These are phyloP conservation scores for Idaea dimidiata DNA, from an alignment of 2,888 invertebrate genomes.

Conservation along the genomic window DNA sequence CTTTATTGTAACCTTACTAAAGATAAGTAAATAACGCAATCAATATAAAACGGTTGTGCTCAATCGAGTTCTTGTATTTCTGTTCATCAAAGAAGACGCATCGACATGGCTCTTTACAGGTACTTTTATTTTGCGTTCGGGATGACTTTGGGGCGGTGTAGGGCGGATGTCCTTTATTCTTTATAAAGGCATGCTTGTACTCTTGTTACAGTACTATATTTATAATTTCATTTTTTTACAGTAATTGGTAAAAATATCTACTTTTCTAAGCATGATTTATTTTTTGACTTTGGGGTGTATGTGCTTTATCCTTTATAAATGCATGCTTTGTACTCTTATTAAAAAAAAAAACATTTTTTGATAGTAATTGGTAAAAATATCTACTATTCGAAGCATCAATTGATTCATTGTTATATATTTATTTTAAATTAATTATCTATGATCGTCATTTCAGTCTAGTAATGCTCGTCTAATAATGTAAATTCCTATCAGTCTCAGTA, in stretches of 20 bases:
- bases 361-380: too few species aligned
- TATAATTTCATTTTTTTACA: too few species aligned
- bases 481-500: neutral
- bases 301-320: too few species aligned
- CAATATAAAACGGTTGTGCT: conserved; percentile 36
- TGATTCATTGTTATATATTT: too few species aligned
- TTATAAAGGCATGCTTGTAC: neutral
- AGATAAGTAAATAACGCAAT: conserved; percentile 41
- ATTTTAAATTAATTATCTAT: neutral
- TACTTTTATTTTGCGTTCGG: conserved; percentile 31
- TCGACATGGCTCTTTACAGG: conserved; percentile 71
- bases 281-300: too few species aligned
- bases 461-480: too few species aligned
- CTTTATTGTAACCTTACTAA: conserved; percentile 47
- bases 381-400: too few species aligned
- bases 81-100: conserved; percentile 45
- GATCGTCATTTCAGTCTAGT: neutral
- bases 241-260: too few species aligned
- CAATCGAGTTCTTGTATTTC: conserved; percentile 37
- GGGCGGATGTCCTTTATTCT: neutral
- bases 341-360: too few species aligned
- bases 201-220: neutral
- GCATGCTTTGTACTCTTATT: too few species aligned
- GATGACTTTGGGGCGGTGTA: neutral
- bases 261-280: too few species aligned